Percentiles rank a stretch among this genome's conserved stretches.
These are phyloP conservation scores for Potamilus streckersoni DNA, from an alignment of 1,140 invertebrate species.

Conservation along the genomic window DNA sequence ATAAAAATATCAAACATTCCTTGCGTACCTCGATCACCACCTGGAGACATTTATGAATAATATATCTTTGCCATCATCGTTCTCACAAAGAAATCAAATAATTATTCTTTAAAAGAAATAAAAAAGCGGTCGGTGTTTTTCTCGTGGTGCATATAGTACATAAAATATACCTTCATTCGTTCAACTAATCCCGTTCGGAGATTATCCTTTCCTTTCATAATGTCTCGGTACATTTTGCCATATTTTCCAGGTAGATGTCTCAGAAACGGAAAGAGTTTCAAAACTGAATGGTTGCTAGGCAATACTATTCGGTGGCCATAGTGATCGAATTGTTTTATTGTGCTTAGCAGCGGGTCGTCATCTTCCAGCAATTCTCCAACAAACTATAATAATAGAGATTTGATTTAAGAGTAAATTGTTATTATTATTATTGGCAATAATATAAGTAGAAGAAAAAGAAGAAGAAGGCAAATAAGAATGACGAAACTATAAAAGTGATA, in stretches of 20 bases:
- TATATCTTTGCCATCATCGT: too few species aligned
- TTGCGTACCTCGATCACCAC: too few species aligned
- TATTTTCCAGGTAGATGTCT: conserved; percentile 26
- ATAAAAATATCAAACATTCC: too few species aligned
- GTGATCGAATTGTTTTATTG: conserved; percentile 18
- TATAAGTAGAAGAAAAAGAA: too few species aligned
- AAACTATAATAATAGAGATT: conserved; percentile 13
- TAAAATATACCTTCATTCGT: conserved; percentile 21
- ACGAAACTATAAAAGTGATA: too few species aligned
- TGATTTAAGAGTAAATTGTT: too few species aligned
- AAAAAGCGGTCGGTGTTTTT: not conserved
- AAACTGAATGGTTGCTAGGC: conserved; percentile 17
- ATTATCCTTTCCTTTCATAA: conserved; percentile 3
- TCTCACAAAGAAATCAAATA: not conserved
- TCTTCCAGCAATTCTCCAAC: conserved; percentile 14
- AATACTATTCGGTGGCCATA: conserved; percentile 19
- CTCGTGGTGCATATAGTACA: not conserved
- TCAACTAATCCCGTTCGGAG: conserved; percentile 1
- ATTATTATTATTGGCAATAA: too few species aligned
- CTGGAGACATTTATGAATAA: too few species aligned
- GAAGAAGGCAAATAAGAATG: too few species aligned
- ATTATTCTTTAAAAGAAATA: not conserved
- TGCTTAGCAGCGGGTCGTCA: conserved; percentile 3
- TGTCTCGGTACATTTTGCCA: conserved; percentile 20
- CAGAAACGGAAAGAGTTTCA: conserved; percentile 22